Evolutionary conservation across 2,113 vertebrate species (phyloP), one percentile per base, ranked within the genome.

Genomic region (Brachyhypopomus gauderio): DNA sequence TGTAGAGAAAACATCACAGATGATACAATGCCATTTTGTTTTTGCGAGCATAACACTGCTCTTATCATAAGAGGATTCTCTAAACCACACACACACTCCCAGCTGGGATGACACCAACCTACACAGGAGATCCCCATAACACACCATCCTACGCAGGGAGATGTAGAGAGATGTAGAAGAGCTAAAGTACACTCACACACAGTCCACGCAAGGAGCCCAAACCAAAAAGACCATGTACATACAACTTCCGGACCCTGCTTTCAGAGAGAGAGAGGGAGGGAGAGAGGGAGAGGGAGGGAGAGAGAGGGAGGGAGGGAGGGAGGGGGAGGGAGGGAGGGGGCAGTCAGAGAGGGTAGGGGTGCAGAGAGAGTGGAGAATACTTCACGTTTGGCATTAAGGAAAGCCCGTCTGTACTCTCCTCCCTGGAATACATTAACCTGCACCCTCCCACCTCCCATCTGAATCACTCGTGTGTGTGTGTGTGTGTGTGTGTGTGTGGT

Each of bases 381-480:
- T 48, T 69, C 23, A 58, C 27, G 55, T 36, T 58, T 75, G 22
- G 16, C 19, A n/a, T 19, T 73, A 52, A 64, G 22, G 79, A 36
- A 23, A 81, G 27, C 52, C 79, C 62, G 70, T 81, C 79, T 81
- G 79, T 48, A 69, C 69, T 41, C 17, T 74, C 48, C 48, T 12
- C 72, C 72, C 72, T 14, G 62, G 52, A 75, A 45, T 75, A 3
- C 62, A 81, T 75, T 69, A 81, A 81, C 79, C 79, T 75, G 72
- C 41, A 72, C 2, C 72, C 36, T 14, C 79, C 79, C 38, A 81
- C 79, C 41, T 27, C 72, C 72, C 72, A 22, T 81, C 79, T 81
- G 79, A 8, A 59, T 66, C 45, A 14, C 45, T 52, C 12, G 9
- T 52, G 14, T 52, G 2, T 14, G 45, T 52, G 1, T 52, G 45